phyloP scores from a whole-genome alignment of 1,140 invertebrate genomes.

The Trachelipus rathkii region DNA sequence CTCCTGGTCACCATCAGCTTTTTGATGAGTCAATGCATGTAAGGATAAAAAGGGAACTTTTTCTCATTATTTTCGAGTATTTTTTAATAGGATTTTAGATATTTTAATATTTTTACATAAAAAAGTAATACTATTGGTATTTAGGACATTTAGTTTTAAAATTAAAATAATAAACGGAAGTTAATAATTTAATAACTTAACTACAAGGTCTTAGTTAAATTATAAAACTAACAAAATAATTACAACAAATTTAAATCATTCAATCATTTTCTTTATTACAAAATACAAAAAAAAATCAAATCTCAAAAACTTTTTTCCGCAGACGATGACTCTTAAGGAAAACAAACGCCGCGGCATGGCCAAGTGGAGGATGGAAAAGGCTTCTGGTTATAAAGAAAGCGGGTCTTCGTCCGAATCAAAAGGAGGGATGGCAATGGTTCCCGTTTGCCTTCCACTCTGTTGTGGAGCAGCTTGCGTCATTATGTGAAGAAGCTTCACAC shows the following conservation, averaged over 20 bases:
- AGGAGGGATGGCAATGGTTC: conserved; percentile 44
- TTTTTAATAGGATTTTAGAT: too few relatives aligned
- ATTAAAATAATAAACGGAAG: too few relatives aligned
- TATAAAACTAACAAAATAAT: too few relatives aligned
- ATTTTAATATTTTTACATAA: too few relatives aligned
- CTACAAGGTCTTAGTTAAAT: too few relatives aligned
- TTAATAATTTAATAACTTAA: too few relatives aligned
- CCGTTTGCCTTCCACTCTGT: conserved; percentile 46
- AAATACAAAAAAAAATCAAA: too few relatives aligned
- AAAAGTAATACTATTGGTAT: too few relatives aligned
- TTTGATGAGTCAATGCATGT: conserved; percentile 44
- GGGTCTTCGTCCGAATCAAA: conserved; percentile 37
- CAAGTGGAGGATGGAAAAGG: conserved; percentile 42
- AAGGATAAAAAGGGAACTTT: not conserved
- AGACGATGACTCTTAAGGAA: conserved; percentile 45
- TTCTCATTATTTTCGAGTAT: too few relatives aligned
- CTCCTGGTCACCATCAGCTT: conserved; percentile 43
- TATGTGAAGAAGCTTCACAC: conserved; percentile 33
- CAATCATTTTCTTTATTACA: too few relatives aligned
- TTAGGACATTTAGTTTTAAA: too few relatives aligned
- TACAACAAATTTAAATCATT: too few relatives aligned
- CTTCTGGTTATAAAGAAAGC: conserved; percentile 45
- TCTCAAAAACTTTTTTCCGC: not conserved
- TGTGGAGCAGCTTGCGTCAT: conserved; percentile 45
- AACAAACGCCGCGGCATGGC: conserved; percentile 41